Conservation (phyloP, 2,888 invertebrate species). For the Agrotis ipsilon region DNA sequence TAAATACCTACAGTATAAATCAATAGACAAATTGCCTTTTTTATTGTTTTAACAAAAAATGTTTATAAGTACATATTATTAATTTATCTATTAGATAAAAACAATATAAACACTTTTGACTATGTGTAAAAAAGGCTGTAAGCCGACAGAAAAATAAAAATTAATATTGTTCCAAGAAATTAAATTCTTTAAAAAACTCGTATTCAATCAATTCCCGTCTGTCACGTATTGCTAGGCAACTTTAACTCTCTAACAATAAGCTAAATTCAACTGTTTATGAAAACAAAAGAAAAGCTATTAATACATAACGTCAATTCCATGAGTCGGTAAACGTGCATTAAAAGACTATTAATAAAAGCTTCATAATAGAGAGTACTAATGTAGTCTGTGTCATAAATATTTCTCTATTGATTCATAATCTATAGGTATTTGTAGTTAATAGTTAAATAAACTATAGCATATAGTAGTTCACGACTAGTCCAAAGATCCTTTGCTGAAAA, state of each 20-base stretch:
- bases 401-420: background rate
- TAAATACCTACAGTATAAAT: too few species aligned
- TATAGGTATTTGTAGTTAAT: background rate
- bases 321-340: background rate
- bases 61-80: background rate
- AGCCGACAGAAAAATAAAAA: too few species aligned
- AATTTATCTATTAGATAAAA: background rate
- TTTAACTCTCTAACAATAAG: background rate
- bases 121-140: background rate
- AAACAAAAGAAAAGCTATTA: slow-evolving; percentile 15
- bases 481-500: background rate
- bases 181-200: background rate
- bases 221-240: background rate
- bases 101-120: background rate
- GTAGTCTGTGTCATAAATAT: background rate
- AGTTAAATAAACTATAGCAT: background rate
- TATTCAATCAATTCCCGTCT: background rate
- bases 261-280: slow-evolving; percentile 8
- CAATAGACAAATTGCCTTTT: too few species aligned
- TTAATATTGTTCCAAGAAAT: background rate
- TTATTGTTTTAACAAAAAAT: too few species aligned
- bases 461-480: background rate
- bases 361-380: background rate
- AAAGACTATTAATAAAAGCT: slow-evolving; percentile 3
- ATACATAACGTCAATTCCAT: slow-evolving; percentile 31